Evolutionary conservation across 2,797 vertebrate species (phyloP), one percentile per base, ranked within the genome.

Genomic region (Bovichtus variegatus): DNA sequence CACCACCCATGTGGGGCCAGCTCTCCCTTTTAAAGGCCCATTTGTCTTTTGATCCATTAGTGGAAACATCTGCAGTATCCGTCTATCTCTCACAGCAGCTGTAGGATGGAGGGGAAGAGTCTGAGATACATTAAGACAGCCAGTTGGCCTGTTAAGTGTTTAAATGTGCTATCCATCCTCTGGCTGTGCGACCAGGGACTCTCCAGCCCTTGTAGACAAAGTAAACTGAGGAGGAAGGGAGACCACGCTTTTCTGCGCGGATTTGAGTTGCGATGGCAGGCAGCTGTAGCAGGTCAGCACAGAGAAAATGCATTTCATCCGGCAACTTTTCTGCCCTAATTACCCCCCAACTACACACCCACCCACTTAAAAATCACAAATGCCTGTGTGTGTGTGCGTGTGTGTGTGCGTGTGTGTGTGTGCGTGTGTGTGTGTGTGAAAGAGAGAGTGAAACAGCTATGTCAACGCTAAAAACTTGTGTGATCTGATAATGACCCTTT

Each of bases 21-120:
- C 63, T 71, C 29, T 86, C 67, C 75, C 70, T 59, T 83, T 91
- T 91, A 87, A 90, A 87, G 69, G 76, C 87, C 87, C 90, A 95
- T 95, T 94, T 92, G 93, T 96, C 94, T 94, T 95, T 89, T 88
- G 87, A 94, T 94, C 94, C 93, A 95, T 96, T 96, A 95, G 91
- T 53, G 81, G 87, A 93, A 95, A 86, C 72, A 82, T 86, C 89
- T 89, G 84, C 78, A 91, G 66, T 85, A 89, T 92, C 83, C 93
- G 91, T 93, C 89, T 92, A 91, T 95, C 83, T 86, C 81, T 76
- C 92, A 86, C n/a, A 79, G 91, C 87, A 92, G 87, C 94, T 87
- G 88, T 81, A 83, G 71, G 69, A 75, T 63, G 87, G 72, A 85
- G 81, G 89, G 81, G 64, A 58, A 84, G 87, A 82, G 63, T 67